Conservation (phyloP, 2,888 invertebrate genomes). For the Drosophila pseudotakahashii region DNA sequence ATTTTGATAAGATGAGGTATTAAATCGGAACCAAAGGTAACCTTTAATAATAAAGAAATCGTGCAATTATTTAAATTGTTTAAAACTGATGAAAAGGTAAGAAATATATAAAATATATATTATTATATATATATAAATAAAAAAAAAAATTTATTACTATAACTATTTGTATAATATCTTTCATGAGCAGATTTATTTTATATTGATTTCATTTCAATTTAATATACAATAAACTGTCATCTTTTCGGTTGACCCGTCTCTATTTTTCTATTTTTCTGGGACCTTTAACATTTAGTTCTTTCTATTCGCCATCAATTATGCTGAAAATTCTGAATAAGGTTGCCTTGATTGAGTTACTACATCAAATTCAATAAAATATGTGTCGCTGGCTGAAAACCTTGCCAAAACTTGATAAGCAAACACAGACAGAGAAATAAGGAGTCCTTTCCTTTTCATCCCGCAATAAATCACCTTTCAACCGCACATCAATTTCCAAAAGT, state of each 20-base stretch:
- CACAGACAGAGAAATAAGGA: slow-evolving; percentile 15
- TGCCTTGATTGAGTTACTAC: slow-evolving; percentile 51
- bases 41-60: too few relatives aligned
- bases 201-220: slow-evolving; percentile 23
- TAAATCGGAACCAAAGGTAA: too few relatives aligned
- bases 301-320: slow-evolving; percentile 55
- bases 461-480: slow-evolving; percentile 46
- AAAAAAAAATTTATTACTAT: too few relatives aligned
- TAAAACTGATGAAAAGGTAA: neutral
- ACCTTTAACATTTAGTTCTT: slow-evolving; percentile 15
- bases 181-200: neutral
- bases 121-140: too few relatives aligned
- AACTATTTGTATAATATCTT: neutral
- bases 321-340: slow-evolving; percentile 29
- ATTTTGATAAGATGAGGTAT: neutral
- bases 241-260: slow-evolving; percentile 20
- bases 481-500: slow-evolving; percentile 41
- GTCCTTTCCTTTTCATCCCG: slow-evolving; percentile 5
- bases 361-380: slow-evolving; percentile 31
- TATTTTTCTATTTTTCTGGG: neutral
- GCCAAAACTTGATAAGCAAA: slow-evolving; percentile 31
- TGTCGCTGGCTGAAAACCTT: slow-evolving; percentile 54
- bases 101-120: too few relatives aligned
- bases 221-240: slow-evolving; percentile 4
- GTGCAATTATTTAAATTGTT: too few relatives aligned